Evolutionary conservation across 35 echinoderm and acorn worm genomes (phyloP).

Genomic region (Diadema setosum): DNA sequence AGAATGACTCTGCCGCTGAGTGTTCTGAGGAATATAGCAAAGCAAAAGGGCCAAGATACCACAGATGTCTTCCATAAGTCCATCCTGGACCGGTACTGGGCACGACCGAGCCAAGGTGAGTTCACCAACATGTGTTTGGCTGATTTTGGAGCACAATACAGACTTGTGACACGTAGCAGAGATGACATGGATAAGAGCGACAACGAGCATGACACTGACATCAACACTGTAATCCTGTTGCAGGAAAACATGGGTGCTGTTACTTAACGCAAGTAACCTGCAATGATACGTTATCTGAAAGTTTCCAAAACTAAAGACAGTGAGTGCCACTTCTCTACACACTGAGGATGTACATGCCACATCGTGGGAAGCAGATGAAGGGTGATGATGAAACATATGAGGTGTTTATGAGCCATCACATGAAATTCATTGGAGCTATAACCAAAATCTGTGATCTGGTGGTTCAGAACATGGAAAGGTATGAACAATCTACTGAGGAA

Average conservation of each 20-base stretch:
- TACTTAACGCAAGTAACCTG: neutral
- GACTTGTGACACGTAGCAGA: neutral
- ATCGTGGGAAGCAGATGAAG: neutral
- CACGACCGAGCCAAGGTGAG: neutral
- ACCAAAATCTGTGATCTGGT: slow-evolving; percentile 21
- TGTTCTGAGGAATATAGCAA: slow-evolving; percentile 5
- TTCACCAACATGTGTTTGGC: neutral
- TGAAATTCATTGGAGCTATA: neutral
- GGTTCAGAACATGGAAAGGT: slow-evolving; percentile 28
- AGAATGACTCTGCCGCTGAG: neutral
- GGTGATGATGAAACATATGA: slow-evolving; percentile 19
- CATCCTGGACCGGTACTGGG: neutral
- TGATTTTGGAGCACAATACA: neutral
- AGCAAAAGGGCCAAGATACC: neutral
- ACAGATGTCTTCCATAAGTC: neutral
- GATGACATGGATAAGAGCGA: neutral
- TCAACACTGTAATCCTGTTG: neutral
- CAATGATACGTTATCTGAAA: neutral
- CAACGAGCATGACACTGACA: neutral
- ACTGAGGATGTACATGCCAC: neutral
- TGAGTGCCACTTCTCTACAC: neutral
- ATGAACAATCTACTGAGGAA: slow-evolving; percentile 1
- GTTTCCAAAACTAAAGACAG: slow-evolving; percentile 8
- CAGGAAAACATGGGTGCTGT: neutral
- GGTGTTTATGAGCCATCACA: neutral